Percentiles rank a stretch among this genome's conserved stretches.
phyloP scores from a whole-genome alignment of 2,113 vertebrate species.

The Numida meleagris region DNA sequence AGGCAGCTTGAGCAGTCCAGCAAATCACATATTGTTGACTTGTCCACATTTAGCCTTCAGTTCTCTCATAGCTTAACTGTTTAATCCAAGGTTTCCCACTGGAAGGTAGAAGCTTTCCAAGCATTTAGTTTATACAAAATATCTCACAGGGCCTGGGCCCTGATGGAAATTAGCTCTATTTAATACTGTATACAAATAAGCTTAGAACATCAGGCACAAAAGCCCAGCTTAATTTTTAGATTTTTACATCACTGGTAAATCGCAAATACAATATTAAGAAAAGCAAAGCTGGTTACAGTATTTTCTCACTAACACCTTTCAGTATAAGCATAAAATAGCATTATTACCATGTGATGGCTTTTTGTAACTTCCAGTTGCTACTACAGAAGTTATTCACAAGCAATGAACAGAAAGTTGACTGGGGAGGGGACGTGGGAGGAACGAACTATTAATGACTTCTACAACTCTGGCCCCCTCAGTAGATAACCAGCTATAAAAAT shows the following conservation, averaged over 20 bases:
- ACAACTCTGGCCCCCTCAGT: not conserved
- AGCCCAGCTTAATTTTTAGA: not conserved
- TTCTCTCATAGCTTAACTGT: not conserved
- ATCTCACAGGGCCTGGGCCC: not conserved
- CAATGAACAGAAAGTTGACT: not conserved
- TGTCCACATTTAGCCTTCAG: not conserved
- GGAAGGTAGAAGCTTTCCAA: not conserved
- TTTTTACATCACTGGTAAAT: not conserved
- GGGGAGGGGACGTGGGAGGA: fast-evolving
- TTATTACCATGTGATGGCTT: not conserved
- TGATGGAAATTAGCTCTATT: not conserved
- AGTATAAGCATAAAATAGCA: not conserved
- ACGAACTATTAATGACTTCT: not conserved
- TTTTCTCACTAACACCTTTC: not conserved
- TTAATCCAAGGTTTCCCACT: not conserved
- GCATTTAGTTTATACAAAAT: not conserved
- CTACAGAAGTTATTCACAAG: not conserved
- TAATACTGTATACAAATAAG: not conserved
- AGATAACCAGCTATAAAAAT: not conserved
- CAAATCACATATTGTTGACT: not conserved
- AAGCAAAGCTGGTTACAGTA: not conserved
- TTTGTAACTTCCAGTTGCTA: not conserved
- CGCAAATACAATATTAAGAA: not conserved
- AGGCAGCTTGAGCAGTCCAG: not conserved
- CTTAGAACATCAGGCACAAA: not conserved